Evolutionary conservation across 2,888 invertebrate species (phyloP), one percentile per base, ranked within the genome.

Genomic region (Dioctria rufipes): DNA sequence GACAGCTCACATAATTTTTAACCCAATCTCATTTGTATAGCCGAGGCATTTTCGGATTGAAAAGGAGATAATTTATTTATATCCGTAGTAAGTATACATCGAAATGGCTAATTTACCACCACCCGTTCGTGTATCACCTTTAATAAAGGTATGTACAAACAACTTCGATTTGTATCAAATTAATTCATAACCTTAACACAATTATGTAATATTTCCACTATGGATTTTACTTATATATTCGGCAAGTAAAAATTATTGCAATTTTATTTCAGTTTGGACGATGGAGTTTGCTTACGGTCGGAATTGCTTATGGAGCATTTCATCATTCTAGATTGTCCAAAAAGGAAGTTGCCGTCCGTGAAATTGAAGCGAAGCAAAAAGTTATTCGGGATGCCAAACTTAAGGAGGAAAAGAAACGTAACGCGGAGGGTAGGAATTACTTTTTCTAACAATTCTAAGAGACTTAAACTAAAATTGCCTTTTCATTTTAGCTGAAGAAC

Each of bases 111-210:
- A 81, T 78, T 85, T 90, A 85, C 91, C 91, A 88, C 91, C 94
- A 85, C 95, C 96, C 85, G 92, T 95, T 83, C 91, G 93, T 86
- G 95, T 96, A 84, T 95, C 95, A 75, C 95, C 96, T 77, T 89
- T 95, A 80, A 96, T 96, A 87, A 94, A 93, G 91, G 95, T 94
- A 91, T 90, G 85, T 88, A 6, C 11, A 13, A 54, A 54, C 37
- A 5, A 25, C 25, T 25, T 25, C 2, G 25, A 25, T 25, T 25
- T 25, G 25, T 5, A 8, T 54, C 39, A 51, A 54, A 40, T 13
- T 51, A 8, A 13, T 54, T 9, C 6, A 51, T 71, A 71, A 71
- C 71, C 71, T 67, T 25, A 25, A 25, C 39, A 5, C 37, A 67
- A 71, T 71, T 71, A 71, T 71, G 71, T 71, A 71, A 71, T 71